Base-by-base conservation (phyloP, 2,113 vertebrate genomes). In the Percina caprodes region DNA sequence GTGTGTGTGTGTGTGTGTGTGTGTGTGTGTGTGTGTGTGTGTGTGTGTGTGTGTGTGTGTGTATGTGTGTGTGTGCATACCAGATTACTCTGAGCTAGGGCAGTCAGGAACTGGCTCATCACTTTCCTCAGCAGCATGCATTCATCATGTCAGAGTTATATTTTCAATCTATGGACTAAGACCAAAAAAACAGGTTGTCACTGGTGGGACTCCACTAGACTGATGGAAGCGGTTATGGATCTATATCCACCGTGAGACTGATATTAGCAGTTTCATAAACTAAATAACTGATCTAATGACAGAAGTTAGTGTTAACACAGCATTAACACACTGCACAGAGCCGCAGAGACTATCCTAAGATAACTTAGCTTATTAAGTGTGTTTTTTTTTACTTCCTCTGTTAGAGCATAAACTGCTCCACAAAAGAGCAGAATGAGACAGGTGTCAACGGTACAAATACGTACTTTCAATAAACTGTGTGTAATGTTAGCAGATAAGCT, bases 61-160 rank as follows among this genome's bases (percentile, higher is more conserved):
- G 66, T 69, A 77, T 84, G 80, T 69, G 74, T 80, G 77, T 46
- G 80, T 86, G 87, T 89, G 66, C n/a, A 88, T 82, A 85, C 82
- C 79, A 90, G 80, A 89, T 88, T 84, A 88, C 86, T 89, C 83
- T 74, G 72, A 85, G 82, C 85, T 75, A 84, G 51, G 69, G 74
- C 85, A 86, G 86, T 84, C 86, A 83, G 81, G 81, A 89, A 87
- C 66, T 76, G 71, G 77, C 83, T 89, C 86, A 88, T 93, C 87
- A 83, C 78, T 89, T 77, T 66, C 46, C 70, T 66, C 49, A 74
- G 78, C 56, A 74, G 63, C 5, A 5, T 39, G 56, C 77, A 82
- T 87, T 85, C 77, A 86, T 87, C 63, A 69, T 78, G 69, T 86
- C 80, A 65, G 16, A 80, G 72, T 66, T 9, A 5, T 77, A n/a